Percentiles rank a stretch among this genome's conserved stretches.
phyloP scores from a whole-genome alignment of 2,113 vertebrate species.

The Castor canadensis region DNA sequence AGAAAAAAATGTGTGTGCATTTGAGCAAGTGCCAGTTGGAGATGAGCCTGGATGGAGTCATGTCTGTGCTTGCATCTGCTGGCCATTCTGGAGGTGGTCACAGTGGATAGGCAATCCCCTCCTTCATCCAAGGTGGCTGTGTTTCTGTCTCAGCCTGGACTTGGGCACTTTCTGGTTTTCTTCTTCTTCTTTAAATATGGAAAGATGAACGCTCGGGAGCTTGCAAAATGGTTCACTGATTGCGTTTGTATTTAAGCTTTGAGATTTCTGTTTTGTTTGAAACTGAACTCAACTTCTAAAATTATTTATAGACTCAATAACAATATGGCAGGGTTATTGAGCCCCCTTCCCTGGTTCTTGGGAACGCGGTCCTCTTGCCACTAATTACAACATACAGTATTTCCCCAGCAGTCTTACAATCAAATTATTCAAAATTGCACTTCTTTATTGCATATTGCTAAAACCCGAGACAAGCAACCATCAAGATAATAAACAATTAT shows the following conservation, averaged over 20 bases:
- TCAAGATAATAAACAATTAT: conserved; percentile 99
- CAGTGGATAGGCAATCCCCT: fast-evolving
- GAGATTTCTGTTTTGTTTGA: conserved; percentile 78
- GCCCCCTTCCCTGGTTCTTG: conserved; percentile 79
- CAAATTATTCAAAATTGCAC: conserved; percentile 93
- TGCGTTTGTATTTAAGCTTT: conserved; percentile 82
- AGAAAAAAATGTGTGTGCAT: background rate
- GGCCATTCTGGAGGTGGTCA: fast-evolving
- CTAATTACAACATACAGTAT: conserved; percentile 89
- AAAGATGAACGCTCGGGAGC: conserved; percentile 63
- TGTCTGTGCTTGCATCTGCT: fast-evolving
- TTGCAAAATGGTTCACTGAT: conserved; percentile 77
- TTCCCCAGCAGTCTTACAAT: conserved; percentile 91
- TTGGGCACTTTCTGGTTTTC: conserved; percentile 15
- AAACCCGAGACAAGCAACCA: conserved; percentile 91
- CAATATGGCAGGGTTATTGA: conserved; percentile 84
- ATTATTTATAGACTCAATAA: conserved; percentile 88
- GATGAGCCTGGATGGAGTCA: background rate
- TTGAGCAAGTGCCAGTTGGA: background rate
- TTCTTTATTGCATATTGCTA: conserved; percentile 93
- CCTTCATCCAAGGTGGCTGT: background rate
- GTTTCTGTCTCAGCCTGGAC: background rate
- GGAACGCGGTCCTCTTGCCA: conserved; percentile 85
- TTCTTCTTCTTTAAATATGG: background rate
- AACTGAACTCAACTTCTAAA: conserved; percentile 85